A percentile compares a stretch with the other conserved stretches of the same genome.
Conservation (phyloP, 2,797 vertebrate species). For the Catharus ustulatus region DNA sequence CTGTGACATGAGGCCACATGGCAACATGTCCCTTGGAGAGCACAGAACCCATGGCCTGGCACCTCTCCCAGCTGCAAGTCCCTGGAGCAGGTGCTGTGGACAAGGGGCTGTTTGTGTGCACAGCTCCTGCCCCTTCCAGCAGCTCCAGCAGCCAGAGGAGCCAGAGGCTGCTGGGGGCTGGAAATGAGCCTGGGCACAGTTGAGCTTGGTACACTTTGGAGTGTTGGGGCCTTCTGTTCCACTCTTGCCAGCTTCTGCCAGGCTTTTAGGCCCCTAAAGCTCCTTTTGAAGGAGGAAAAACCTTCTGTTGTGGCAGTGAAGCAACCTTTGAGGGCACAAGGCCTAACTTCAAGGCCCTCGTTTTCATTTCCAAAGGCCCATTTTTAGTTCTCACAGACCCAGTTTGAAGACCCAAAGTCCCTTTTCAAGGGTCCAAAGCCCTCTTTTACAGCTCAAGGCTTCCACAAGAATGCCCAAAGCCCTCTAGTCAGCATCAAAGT, state of each 20-base stretch:
- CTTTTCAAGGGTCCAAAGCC: background rate
- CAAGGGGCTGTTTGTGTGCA: background rate
- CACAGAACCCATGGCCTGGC: background rate
- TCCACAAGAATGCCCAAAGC: background rate
- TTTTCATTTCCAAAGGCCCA: background rate
- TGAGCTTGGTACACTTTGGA: background rate
- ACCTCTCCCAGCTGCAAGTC: background rate
- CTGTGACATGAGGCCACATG: background rate
- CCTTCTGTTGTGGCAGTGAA: background rate
- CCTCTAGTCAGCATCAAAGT: background rate
- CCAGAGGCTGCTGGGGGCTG: background rate
- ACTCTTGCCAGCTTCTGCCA: background rate
- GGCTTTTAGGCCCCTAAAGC: background rate
- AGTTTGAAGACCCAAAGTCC: background rate
- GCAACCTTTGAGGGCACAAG: background rate
- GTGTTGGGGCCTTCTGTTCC: background rate
- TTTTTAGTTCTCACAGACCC: background rate
- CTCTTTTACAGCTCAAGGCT: background rate
- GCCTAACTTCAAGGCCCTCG: background rate
- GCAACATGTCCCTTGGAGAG: background rate
- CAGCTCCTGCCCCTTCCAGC: background rate
- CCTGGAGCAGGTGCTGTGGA: background rate
- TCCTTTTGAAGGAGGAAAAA: background rate
- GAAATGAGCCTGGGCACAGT: background rate
- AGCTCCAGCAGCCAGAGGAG: background rate